Evolutionary conservation across 2,888 invertebrate genomes (phyloP).

Genomic region (Polydrusus pterygomalis): DNA sequence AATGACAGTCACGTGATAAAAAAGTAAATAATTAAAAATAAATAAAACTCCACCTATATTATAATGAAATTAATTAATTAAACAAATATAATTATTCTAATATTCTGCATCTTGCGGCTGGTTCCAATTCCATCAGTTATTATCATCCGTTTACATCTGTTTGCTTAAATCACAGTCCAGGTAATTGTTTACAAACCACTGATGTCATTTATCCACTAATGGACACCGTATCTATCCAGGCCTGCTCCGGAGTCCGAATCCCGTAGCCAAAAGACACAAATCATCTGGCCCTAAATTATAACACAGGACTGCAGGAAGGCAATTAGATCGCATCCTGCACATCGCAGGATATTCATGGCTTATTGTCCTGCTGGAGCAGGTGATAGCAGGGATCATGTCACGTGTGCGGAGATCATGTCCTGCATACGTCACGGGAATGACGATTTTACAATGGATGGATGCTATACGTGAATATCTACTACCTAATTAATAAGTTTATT

Average conservation of each 20-base stretch:
- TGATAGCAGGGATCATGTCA: constrained; percentile 53
- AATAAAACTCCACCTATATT: too few relatives aligned
- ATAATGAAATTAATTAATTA: too few relatives aligned
- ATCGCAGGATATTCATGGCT: constrained; percentile 57
- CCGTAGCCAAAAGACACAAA: constrained; percentile 56
- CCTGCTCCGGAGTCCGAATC: constrained; percentile 34
- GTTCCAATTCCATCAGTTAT: not conserved
- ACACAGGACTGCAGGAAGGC: constrained; percentile 52
- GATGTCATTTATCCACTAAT: constrained; percentile 22
- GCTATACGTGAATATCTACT: constrained; percentile 46
- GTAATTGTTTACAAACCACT: constrained; percentile 52
- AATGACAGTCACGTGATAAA: too few relatives aligned
- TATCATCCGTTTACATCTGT: not conserved
- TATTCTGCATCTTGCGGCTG: too few relatives aligned
- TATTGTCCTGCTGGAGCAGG: constrained; percentile 55
- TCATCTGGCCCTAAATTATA: constrained; percentile 55
- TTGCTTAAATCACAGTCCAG: not conserved
- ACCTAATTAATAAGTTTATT: constrained; percentile 41
- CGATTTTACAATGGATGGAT: constrained; percentile 47
- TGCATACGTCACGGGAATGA: constrained; percentile 54
- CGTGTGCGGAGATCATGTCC: constrained; percentile 51
- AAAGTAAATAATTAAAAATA: too few relatives aligned
- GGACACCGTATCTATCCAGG: constrained; percentile 48
- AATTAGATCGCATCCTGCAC: constrained; percentile 57
- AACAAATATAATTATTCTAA: too few relatives aligned